Evolutionary conservation across 2,888 invertebrate genomes (phyloP), one percentile per base, ranked within the genome.

Genomic region (Polymixis flavicincta): DNA sequence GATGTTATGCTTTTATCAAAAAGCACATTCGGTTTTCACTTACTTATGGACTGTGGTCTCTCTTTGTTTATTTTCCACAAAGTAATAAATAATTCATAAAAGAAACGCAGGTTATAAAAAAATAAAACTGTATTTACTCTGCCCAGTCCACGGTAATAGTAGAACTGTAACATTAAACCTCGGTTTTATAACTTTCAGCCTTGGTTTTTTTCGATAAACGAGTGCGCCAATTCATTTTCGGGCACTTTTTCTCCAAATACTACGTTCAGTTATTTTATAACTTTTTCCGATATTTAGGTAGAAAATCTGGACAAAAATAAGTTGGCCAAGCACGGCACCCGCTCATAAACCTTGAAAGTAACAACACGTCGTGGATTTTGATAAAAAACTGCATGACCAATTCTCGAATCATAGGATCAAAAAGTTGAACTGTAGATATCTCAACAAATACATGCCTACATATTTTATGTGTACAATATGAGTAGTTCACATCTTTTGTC

Each of bases 51-150:
- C 6, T 19, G 14, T 0, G 3, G n/a, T 25, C 4, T 14, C 48
- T 25, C 25, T 79, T 54, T 74, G 48, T 70, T 70, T 28, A 45
- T 48, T 68, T 50, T 69, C 1, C 42, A 65, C 59, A 61, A 74
- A 64, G n/a, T 61, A 66, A 66, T 67, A 63, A 63, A 75, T 70
- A n/a, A 59, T 75, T 79, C 13, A 52, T 32, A 14, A 54, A 57
- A 32, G 14, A 57, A 64, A 64, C 37, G 11, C 37, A 54, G 22
- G 63, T 64, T 54, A 2, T 55, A 70, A 48, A 75, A 67, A 61
- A 71, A 80, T 63, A 67, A 80, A 80, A 68, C 70, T 59, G 28
- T 70, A 57, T 75, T 69, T 74, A 55, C 57, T 9, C 32, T 1
- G 65, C 13, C 55, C 22, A 19, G 66, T 37, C 19, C 25, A 60